A percentile compares a stretch with the other conserved stretches of the same genome.
These are phyloP conservation scores for Harpalus rufipes DNA, from an alignment of 2,888 invertebrate species.

Conservation along the genomic window DNA sequence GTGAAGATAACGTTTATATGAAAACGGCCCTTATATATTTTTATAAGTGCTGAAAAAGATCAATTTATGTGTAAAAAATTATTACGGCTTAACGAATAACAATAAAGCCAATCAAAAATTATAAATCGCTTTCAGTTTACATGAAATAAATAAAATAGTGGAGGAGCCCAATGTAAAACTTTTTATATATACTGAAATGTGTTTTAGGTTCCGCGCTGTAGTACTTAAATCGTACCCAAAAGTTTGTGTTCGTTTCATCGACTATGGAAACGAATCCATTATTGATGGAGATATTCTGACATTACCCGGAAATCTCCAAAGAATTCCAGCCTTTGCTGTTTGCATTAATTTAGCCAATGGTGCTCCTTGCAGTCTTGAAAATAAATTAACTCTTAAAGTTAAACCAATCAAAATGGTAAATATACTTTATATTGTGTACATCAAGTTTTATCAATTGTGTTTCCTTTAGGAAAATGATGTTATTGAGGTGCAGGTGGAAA, in stretches of 20 bases:
- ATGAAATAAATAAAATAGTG: no score
- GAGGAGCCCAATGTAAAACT: neutral
- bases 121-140: no score
- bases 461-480: constrained; percentile 54
- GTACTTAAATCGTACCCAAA: constrained; percentile 69
- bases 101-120: no score
- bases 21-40: no score
- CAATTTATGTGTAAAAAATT: no score
- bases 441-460: neutral
- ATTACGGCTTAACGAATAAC: no score
- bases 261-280: constrained; percentile 72
- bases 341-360: constrained; percentile 68
- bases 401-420: constrained; percentile 62
- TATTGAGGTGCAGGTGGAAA: constrained; percentile 35
- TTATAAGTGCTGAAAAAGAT: no score
- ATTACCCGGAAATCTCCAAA: constrained; percentile 68
- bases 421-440: neutral
- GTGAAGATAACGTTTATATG: no score
- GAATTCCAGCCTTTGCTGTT: constrained; percentile 70
- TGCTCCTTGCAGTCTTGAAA: constrained; percentile 62
- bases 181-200: neutral
- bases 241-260: constrained; percentile 71
- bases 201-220: constrained; percentile 71
- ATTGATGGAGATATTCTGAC: constrained; percentile 68
- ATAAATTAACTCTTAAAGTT: constrained; percentile 64